phyloP scores from a whole-genome alignment of 2,113 vertebrate genomes.

The Polypterus senegalus region DNA sequence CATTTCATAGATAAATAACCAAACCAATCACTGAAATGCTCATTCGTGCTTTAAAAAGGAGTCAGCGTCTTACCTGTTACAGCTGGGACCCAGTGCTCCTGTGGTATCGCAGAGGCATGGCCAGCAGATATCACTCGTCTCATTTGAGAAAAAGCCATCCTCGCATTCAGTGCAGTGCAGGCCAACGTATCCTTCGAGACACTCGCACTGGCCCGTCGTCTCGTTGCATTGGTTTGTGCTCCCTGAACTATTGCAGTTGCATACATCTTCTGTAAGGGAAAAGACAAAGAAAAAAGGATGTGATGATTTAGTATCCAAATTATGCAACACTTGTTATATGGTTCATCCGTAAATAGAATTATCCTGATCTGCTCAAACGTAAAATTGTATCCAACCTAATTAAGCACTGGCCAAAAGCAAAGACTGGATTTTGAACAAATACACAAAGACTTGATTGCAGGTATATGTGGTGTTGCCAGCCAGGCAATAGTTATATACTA shows the following conservation, averaged over 20 bases:
- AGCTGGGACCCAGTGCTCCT: slow-evolving; percentile 39
- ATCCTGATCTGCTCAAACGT: no score
- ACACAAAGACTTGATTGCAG: no score
- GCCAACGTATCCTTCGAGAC: slow-evolving; percentile 41
- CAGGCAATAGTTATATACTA: no score
- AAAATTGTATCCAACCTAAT: no score
- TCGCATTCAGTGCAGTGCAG: slow-evolving; percentile 55
- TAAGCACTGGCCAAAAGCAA: no score
- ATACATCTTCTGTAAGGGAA: slow-evolving; percentile 26
- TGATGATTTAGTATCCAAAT: neutral
- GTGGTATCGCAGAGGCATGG: slow-evolving; percentile 51
- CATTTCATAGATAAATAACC: no score
- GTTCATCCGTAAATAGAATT: no score
- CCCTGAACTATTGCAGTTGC: slow-evolving; percentile 57
- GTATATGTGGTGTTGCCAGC: no score
- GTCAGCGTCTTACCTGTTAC: slow-evolving; percentile 46
- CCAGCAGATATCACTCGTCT: slow-evolving; percentile 43
- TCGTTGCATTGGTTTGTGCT: slow-evolving; percentile 43
- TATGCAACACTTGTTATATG: no score
- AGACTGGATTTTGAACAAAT: no score
- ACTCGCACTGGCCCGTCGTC: slow-evolving; percentile 47
- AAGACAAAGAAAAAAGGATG: neutral
- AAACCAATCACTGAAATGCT: no score
- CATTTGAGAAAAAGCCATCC: slow-evolving; percentile 50
- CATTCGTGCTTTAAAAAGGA: no score